Base-by-base conservation (phyloP, 2,797 vertebrate genomes). In the Acrocephalus scirpaceus region DNA sequence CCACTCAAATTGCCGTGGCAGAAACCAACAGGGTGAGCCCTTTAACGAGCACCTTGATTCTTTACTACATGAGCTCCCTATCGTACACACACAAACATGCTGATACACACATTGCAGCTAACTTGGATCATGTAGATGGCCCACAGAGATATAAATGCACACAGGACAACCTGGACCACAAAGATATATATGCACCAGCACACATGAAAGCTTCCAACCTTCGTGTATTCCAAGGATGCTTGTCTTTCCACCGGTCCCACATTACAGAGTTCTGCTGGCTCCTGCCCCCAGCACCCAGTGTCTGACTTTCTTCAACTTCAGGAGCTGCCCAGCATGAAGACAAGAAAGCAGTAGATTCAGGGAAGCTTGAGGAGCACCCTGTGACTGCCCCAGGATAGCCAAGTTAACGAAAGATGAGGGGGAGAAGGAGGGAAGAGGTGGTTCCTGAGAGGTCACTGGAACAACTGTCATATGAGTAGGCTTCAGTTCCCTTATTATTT, bases 211-310 rank as follows among this genome's bases (percentile, higher is more conserved):
- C 34, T 61, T 81, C 95, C 93, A 86, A 98, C 98, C 98, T 98
- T 66, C 73, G 91, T 47, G 50, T 88, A 42, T 95, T 97, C 98
- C 98, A 97, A 65, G 93, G 96, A 58, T 97, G 98, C n/a, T 96
- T 98, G 57, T 95, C 95, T 79, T 97, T 98, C 98, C 98, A 98
- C 66, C 77, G 92, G 44, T 98, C 97, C 97, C 98, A 98, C 98
- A 98, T 98, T 71, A 44, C 91, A 19, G 16, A 91, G 72, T 44
- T 72, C 74, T 61, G 79, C 1, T 9, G 27, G 22, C 42, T 81
- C 29, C 76, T 80, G 82, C 32, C 26, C 27, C 30, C 56, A 80
- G 72, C 50, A 83, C 23, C 6, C 10, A 2, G 5, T 23, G 38
- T 77, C 30, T 2, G 10, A 21, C 27, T 95, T 38, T 38, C 53